These are phyloP conservation scores for Sinocyclocheilus anshuiensis DNA, from an alignment of 2,113 vertebrate genomes.

Conservation along the genomic window DNA sequence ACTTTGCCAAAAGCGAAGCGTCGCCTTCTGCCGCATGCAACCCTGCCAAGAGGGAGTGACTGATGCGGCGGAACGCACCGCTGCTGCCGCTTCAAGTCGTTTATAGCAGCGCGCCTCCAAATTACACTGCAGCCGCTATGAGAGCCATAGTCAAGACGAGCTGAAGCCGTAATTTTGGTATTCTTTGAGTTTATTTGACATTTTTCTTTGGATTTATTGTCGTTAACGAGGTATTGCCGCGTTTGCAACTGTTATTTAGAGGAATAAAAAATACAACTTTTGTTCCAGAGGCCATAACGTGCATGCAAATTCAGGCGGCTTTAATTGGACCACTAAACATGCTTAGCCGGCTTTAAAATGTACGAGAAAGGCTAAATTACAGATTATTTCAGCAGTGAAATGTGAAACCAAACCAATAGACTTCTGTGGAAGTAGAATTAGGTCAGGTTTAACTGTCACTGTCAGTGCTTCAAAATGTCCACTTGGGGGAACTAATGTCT, in stretches of 20 bases:
- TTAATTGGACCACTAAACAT: not conserved
- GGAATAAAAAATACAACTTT: not conserved
- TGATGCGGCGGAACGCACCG: not conserved
- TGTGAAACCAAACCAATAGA: not conserved
- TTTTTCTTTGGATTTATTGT: not conserved
- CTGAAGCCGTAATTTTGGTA: not conserved
- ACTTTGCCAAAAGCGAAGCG: constrained; percentile 30
- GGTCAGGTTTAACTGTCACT: not conserved
- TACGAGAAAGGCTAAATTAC: not conserved
- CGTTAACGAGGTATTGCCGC: not conserved
- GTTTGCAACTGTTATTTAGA: not conserved
- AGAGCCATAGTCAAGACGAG: not conserved
- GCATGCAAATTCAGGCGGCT: not conserved
- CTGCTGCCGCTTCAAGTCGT: not conserved
- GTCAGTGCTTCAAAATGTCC: constrained; percentile 1
- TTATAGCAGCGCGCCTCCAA: not conserved
- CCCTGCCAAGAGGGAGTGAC: constrained; percentile 12
- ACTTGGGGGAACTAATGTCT: constrained; percentile 29
- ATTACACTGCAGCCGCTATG: not conserved
- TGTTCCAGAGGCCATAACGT: not conserved
- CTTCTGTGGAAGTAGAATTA: not conserved
- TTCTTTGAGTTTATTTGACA: not conserved
- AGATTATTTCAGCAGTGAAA: not conserved
- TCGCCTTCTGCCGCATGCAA: constrained; percentile 12
- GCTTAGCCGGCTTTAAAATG: not conserved